Evolutionary conservation across 2,888 invertebrate species (phyloP).

Genomic region (Aelia acuminata): DNA sequence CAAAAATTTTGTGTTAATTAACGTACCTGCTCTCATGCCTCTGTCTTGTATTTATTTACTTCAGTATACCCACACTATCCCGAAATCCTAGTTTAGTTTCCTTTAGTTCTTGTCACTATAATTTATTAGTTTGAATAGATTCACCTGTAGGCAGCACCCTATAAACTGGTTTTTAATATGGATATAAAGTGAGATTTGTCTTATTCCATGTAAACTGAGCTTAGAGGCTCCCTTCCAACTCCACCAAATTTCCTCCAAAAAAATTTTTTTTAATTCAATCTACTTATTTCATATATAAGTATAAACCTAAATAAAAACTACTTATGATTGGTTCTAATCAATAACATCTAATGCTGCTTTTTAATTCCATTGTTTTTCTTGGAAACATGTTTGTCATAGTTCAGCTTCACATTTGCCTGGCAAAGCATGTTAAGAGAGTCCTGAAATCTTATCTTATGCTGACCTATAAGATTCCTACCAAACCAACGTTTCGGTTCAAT

Average conservation of each 20-base stretch:
- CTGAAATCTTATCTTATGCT: neutral
- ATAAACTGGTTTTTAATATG: neutral
- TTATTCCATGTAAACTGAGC: too few species aligned
- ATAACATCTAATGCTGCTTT: neutral
- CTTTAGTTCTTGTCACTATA: neutral
- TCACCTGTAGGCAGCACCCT: neutral
- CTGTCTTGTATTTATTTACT: neutral
- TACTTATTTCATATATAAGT: too few species aligned
- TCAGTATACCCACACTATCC: neutral
- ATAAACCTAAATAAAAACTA: neutral
- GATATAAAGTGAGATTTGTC: neutral
- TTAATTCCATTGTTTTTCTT: neutral
- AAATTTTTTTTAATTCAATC: too few species aligned
- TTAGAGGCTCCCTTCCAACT: neutral
- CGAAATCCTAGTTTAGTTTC: neutral
- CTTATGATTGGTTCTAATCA: neutral
- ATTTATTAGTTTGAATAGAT: neutral
- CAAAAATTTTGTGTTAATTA: too few species aligned
- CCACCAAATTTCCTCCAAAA: neutral
- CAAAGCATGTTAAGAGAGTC: neutral
- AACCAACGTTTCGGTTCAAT: too few species aligned
- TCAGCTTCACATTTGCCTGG: neutral
- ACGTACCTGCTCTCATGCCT: neutral
- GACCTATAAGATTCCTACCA: neutral
- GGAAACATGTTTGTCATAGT: neutral